Evolutionary conservation across 1,140 invertebrate genomes (phyloP).

Genomic region (Laupala kohalensis): DNA sequence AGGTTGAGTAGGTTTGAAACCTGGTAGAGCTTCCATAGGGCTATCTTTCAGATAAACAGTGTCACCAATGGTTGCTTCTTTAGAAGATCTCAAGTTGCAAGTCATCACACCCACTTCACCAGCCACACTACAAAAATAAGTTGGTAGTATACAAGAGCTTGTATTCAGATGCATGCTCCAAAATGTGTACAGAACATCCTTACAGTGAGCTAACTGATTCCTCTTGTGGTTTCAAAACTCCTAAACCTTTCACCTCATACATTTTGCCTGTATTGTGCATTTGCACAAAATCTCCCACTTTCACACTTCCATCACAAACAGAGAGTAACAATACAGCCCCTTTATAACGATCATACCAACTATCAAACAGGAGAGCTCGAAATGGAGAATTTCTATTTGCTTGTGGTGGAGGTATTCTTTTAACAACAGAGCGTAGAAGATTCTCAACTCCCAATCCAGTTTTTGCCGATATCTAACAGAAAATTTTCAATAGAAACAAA

Average conservation of each 20-base stretch:
- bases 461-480: conserved; percentile 72
- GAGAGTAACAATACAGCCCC: conserved; percentile 73
- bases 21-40: conserved; percentile 44
- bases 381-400: conserved; percentile 46
- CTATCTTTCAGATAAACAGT: conserved; percentile 50
- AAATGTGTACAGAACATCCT: conserved; percentile 23
- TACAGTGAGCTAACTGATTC: conserved; percentile 50
- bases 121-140: conserved; percentile 37
- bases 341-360: conserved; percentile 80
- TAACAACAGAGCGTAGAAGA: conserved; percentile 63
- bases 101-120: conserved; percentile 72
- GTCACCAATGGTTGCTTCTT: conserved; percentile 74
- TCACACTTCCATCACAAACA: conserved; percentile 57
- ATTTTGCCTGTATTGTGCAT: conserved; percentile 49
- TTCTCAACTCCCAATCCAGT: conserved; percentile 63
- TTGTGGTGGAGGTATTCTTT: conserved; percentile 61
- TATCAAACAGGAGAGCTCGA: conserved; percentile 81
- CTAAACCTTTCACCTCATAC: conserved; percentile 69
- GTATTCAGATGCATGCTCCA: background rate
- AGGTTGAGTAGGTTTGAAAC: conserved; percentile 59
- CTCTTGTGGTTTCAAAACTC: conserved; percentile 68
- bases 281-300: conserved; percentile 50
- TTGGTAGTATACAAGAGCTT: background rate
- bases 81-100: conserved; percentile 65
- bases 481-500: background rate